Base-by-base conservation (phyloP, 2,888 invertebrate species). In the Erebia palarica region DNA sequence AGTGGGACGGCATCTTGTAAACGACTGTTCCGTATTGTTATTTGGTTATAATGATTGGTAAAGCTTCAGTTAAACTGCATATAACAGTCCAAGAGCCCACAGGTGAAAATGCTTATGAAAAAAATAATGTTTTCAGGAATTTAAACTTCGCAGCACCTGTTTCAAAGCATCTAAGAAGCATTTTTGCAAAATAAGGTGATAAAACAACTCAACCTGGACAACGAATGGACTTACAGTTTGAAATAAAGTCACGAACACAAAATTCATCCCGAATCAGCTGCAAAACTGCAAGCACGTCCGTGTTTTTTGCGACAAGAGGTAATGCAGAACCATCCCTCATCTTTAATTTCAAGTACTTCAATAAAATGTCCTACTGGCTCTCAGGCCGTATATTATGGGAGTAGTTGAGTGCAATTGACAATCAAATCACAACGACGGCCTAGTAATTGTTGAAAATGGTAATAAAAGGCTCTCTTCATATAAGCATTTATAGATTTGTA, bases 401-500 rank as follows among this genome's bases (percentile, higher is more conserved):
- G 61, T 16, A 13, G 5, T 44, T 36, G 71, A 59, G 47, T 71
- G 71, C 58, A 53, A 66, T 21, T 63, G 71, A 59, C 69, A 51
- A 61, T 57, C 18, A 18, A 71, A 73, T 71, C 65, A 69, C 61
- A 65, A 64, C 53, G 63, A 65, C 51, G 16, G 9, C 14, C 51
- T 42, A 53, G 61, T 64, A 55, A 71, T 72, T 59, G 44, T 68
- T 21, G 53, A 64, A 49, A n/a, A 55, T 42, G 59, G 70, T 51
- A 73, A 70, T 70, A 42, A 73, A 61, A 65, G 70, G 59, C 51
- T 44, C 27, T 44, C 27, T 49, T 42, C 63, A 63, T 16, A 57
- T 63, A 21, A 47, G 44, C 57, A 57, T 55, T 63, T 42, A 8
- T n/a, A 51, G 49, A 65, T 59, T 18, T 55, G 16, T 53, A 14